Base-by-base conservation (phyloP, 2,888 invertebrate species). In the Drosophila bunnanda region DNA sequence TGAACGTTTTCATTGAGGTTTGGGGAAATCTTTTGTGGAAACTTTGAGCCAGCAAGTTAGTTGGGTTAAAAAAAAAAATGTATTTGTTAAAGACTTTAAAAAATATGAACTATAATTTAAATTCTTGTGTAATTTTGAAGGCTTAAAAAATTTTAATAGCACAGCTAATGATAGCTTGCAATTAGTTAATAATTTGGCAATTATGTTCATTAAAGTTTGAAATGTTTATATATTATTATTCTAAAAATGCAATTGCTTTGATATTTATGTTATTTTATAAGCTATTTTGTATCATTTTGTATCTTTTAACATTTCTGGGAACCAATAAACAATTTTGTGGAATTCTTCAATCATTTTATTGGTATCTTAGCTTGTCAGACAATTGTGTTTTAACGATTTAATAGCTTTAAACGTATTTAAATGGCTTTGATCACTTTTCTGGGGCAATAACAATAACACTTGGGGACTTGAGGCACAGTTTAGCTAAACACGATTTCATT, bases 401-500 rank as follows among this genome's bases (percentile, higher is more conserved):
- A 50, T 34, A 15, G 50, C 20, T 34, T 20, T 2, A 32, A 30
- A 20, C 20, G 50, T 20, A 32, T 50, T 50, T 50, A 32, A 50
- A 50, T 20, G 20, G 50, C 32, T 32, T 50, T 50, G 50, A 20
- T 50, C 50, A 50, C 50, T 22, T 50, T 20, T 50, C 34, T 0
- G 50, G 48, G 50, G 32, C 50, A 32, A 22, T 32, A 50, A 34
- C 32, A 50, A 34, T 50, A 50, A 22, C 50, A 50, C 50, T 50
- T 20, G 48, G 5, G 25, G 30, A 32, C 13, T 32, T 9, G 50
- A 5, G 32, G 50, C 50, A 50, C 50, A 48, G 32, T 50, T 50
- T 50, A 20, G 48, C 48, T 50, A 32, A 50, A 32, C 17, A 34
- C 50, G 32, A 34, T 34, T 52, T 34, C 10, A 34, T 52, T 52